Percentiles rank a stretch among this genome's conserved stretches.
Conservation (phyloP, 2,888 invertebrate genomes). For the Coremacera marginata region DNA sequence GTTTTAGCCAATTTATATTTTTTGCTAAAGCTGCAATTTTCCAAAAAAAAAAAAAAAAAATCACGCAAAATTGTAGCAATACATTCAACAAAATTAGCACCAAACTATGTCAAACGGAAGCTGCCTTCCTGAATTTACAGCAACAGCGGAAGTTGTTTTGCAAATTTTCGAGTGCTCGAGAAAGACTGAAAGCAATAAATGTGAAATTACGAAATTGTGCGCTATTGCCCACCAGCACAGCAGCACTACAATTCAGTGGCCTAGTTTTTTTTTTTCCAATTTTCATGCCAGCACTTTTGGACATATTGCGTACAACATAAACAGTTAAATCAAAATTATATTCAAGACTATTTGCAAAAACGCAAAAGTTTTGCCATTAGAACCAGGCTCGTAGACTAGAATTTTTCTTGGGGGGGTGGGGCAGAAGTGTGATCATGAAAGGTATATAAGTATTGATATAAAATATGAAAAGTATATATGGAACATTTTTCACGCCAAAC, state of each 20-base stretch:
- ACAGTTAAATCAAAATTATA: not conserved
- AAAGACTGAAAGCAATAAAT: not conserved
- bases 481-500: too few relatives aligned
- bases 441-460: too few relatives aligned
- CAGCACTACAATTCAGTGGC: not conserved
- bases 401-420: too few relatives aligned
- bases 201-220: not conserved
- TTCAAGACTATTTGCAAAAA: too few relatives aligned
- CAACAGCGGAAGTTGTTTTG: conserved; percentile 23
- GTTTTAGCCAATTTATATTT: not conserved
- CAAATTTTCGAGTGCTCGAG: conserved; percentile 9
- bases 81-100: not conserved
- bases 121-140: not conserved
- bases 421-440: too few relatives aligned
- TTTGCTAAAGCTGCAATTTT: not conserved
- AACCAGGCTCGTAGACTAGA: too few relatives aligned
- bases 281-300: not conserved
- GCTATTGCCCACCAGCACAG: not conserved
- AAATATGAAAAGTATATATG: too few relatives aligned
- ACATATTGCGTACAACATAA: not conserved
- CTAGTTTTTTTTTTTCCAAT: not conserved
- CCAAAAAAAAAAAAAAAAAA: not conserved
- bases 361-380: not conserved
- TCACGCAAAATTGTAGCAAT: not conserved
- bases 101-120: conserved; percentile 29